Conservation (phyloP, 2,113 vertebrate genomes). For the Athene noctua region DNA sequence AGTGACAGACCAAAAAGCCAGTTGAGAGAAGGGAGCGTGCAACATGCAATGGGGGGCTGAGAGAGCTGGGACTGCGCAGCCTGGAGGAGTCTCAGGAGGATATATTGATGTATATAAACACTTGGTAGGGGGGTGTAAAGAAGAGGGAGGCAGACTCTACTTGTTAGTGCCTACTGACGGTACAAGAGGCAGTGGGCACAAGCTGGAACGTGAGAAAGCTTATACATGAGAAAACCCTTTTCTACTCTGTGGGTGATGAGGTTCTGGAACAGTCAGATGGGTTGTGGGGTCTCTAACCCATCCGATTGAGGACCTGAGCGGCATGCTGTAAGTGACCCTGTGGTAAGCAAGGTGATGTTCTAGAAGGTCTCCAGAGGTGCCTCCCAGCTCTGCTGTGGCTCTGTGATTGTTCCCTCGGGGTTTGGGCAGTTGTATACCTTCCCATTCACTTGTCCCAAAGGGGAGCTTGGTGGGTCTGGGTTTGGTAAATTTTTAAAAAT, state of each 20-base stretch:
- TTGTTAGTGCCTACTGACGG: background rate
- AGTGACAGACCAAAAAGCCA: accelerated
- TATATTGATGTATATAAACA: accelerated
- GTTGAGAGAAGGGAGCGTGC: accelerated
- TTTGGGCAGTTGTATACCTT: background rate
- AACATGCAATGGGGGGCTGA: accelerated
- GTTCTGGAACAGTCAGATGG: background rate
- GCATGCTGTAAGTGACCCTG: background rate
- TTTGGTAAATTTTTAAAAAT: background rate
- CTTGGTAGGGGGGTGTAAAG: accelerated
- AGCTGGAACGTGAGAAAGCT: background rate
- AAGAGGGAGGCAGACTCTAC: background rate
- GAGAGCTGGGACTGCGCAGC: background rate
- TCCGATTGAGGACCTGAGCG: background rate
- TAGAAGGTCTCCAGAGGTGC: background rate
- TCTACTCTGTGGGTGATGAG: accelerated
- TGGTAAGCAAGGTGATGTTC: background rate
- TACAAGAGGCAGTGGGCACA: background rate
- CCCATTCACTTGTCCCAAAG: accelerated
- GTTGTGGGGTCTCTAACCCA: background rate
- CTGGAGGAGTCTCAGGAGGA: background rate
- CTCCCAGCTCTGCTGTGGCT: background rate
- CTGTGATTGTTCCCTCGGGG: accelerated
- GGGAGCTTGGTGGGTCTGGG: background rate
- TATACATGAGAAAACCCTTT: background rate